phyloP scores from a whole-genome alignment of 2,113 vertebrate genomes.

The Vimba vimba region DNA sequence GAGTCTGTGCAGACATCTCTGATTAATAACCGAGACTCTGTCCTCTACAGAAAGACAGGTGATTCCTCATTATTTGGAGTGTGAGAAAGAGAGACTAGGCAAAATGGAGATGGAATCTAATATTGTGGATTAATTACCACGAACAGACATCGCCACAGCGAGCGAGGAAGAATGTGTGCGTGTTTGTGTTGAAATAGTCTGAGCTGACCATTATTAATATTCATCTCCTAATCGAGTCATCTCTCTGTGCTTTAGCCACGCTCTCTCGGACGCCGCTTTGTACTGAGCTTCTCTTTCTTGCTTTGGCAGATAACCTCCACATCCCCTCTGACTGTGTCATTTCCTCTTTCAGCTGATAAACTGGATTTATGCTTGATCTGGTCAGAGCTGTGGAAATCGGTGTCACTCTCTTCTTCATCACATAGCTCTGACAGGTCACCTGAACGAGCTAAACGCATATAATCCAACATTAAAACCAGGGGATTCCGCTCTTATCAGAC shows the following conservation, averaged over 20 bases:
- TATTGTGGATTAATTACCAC: conserved; percentile 39
- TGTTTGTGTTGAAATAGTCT: conserved; percentile 20
- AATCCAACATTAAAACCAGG: conserved; percentile 7
- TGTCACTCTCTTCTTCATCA: conserved; percentile 17
- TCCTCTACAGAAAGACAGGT: conserved; percentile 20
- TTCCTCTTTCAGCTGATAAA: conserved; percentile 42
- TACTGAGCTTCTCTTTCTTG: background rate
- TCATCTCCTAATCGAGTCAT: conserved; percentile 41
- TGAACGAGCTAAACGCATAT: background rate
- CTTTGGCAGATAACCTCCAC: conserved; percentile 37
- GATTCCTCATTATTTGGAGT: conserved; percentile 9
- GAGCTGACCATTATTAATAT: conserved; percentile 37
- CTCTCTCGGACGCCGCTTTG: background rate
- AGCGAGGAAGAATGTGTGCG: background rate
- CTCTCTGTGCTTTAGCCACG: background rate
- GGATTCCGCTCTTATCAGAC: background rate
- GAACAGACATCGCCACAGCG: background rate
- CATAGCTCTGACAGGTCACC: background rate
- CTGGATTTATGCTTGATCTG: conserved; percentile 25
- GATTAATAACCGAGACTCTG: conserved; percentile 20
- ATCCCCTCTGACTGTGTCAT: conserved; percentile 37
- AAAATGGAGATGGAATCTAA: conserved; percentile 35
- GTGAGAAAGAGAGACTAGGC: conserved; percentile 17
- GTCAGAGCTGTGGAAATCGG: conserved; percentile 32
- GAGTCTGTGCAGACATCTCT: conserved; percentile 30